phyloP scores from a whole-genome alignment of 2,113 vertebrate genomes.

The Chlorodrepanis virens region DNA sequence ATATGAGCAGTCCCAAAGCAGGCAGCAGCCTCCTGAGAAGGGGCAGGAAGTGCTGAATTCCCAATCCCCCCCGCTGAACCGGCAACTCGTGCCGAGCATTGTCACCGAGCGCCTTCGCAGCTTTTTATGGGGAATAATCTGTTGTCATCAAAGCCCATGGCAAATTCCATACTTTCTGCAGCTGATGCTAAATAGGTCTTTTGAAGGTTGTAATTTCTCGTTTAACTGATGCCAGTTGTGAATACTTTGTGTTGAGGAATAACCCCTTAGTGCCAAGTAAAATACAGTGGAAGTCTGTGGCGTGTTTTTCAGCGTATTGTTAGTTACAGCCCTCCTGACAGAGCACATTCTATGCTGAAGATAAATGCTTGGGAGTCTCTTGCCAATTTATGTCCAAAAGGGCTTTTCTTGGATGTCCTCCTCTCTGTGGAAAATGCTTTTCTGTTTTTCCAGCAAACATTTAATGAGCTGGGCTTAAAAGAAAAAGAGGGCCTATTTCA shows the following conservation, averaged over 20 bases:
- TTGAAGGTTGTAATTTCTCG: slow-evolving; percentile 76
- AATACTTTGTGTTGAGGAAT: slow-evolving; percentile 76
- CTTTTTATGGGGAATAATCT: slow-evolving; percentile 42
- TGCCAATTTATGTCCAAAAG: slow-evolving; percentile 68
- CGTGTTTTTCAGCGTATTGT: slow-evolving; percentile 73
- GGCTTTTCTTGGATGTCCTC: slow-evolving; percentile 72
- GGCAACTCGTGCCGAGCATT: neutral
- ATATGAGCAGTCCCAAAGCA: neutral
- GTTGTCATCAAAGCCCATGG: slow-evolving; percentile 63
- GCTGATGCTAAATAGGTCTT: slow-evolving; percentile 71
- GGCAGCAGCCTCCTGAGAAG: neutral
- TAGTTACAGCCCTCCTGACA: slow-evolving; percentile 75
- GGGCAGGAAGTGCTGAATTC: neutral
- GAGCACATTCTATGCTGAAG: slow-evolving; percentile 73
- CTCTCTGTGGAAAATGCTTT: slow-evolving; percentile 69
- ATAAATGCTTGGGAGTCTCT: slow-evolving; percentile 66
- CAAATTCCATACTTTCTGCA: slow-evolving; percentile 69
- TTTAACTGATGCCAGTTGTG: slow-evolving; percentile 72
- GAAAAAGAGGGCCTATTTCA: slow-evolving; percentile 43
- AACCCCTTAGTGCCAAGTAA: slow-evolving; percentile 73
- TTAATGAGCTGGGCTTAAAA: slow-evolving; percentile 58
- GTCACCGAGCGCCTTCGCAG: neutral
- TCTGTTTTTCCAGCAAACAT: slow-evolving; percentile 70
- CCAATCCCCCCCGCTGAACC: neutral
- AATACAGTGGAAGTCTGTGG: slow-evolving; percentile 76